Evolutionary conservation across 2,797 vertebrate genomes (phyloP), one percentile per base, ranked within the genome.

Genomic region (Macropodus opercularis): DNA sequence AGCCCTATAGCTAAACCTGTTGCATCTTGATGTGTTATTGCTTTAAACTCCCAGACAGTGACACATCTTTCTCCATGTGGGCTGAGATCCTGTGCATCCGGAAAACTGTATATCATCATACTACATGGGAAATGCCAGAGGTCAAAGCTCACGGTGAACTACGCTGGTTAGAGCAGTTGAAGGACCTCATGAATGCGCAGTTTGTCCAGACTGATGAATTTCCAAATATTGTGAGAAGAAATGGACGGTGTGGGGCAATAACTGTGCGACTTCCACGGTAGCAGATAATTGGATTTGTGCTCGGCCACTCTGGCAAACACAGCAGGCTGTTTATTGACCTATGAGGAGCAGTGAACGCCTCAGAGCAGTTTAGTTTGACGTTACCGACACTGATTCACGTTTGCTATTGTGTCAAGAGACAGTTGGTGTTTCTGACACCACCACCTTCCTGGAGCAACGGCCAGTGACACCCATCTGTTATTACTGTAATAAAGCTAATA

Each of bases 351-450:
- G 13, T 13, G 4, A 58, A 66, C 26, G 59, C 52, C 31, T 50
- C 41, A 24, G 39, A 63, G 73, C 64, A 65, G 52, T 59, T 57
- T 64, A 67, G 64, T 27, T 74, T n/a, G n/a, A n/a, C 48, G 9
- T 42, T 51, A 43, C 65, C 43, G 26, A 42, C 24, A 58, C 54
- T 41, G 42, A 52, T 48, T 67, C 11, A 9, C 48, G 5, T 70
- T 72, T 56, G 48, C 15, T 15, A 19, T 15, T 9, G 5, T 31
- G 54, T 39, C 34, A 24, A 21, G 29, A n/a, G n/a, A n/a, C n/a
- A n/a, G n/a, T n/a, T n/a, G n/a, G n/a, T n/a, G n/a, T n/a, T n/a
- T n/a, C n/a, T n/a, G n/a, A n/a, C n/a, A n/a, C n/a, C n/a, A n/a
- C n/a, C n/a, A n/a, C n/a, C n/a, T n/a, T n/a, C n/a, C n/a, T n/a